Evolutionary conservation across 2,888 invertebrate genomes (phyloP).

Genomic region (Stenoptilia bipunctidactyla): DNA sequence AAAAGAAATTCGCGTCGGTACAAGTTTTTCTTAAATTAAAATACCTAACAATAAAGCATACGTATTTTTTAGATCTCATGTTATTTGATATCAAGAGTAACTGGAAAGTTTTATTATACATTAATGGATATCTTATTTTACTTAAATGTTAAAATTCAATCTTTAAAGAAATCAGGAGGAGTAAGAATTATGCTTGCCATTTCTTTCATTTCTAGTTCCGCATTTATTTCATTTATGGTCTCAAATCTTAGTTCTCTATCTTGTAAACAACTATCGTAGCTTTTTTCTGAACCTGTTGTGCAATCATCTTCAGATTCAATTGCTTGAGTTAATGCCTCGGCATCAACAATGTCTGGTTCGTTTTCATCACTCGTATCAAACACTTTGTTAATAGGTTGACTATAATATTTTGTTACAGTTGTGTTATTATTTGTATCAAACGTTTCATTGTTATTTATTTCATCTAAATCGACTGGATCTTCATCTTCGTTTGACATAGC

Average conservation of each 20-base stretch:
- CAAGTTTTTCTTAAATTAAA: too few relatives aligned
- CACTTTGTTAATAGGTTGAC: constrained; percentile 1
- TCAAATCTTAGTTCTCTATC: constrained; percentile 41
- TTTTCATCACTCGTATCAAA: neutral
- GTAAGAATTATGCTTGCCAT: neutral
- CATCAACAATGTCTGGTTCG: constrained; percentile 25
- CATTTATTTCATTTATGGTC: constrained; percentile 40
- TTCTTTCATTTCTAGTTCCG: constrained; percentile 22
- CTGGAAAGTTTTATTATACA: too few relatives aligned
- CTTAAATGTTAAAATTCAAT: too few relatives aligned
- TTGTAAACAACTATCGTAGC: constrained; percentile 23
- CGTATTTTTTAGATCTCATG: too few relatives aligned
- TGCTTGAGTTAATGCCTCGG: constrained; percentile 48
- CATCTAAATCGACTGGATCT: neutral
- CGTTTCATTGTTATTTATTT: neutral
- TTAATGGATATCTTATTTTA: too few relatives aligned
- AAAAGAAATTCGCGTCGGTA: too few relatives aligned
- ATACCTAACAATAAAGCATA: too few relatives aligned
- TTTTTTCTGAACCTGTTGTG: constrained; percentile 14
- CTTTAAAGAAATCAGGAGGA: constrained; percentile 1
- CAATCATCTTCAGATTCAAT: constrained; percentile 27
- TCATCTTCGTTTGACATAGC: neutral
- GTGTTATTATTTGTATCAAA: constrained; percentile 13
- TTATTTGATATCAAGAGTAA: too few relatives aligned
- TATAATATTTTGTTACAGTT: constrained; percentile 10